A percentile compares a stretch with the other conserved stretches of the same genome.
Conservation (phyloP, 1,140 invertebrate genomes). For the Rhizoglyphus robini region DNA sequence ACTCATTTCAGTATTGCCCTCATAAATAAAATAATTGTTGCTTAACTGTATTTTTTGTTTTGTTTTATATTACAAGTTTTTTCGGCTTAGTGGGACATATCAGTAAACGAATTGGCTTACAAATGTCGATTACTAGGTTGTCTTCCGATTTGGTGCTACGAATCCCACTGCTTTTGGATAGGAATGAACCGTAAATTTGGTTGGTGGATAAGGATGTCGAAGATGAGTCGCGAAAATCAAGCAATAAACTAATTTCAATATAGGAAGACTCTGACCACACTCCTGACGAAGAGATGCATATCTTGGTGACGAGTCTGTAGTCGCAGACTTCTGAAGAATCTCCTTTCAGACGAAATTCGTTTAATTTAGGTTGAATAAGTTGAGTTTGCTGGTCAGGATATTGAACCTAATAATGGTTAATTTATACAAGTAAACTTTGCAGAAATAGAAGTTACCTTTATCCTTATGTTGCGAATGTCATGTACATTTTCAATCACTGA, state of each 20-base stretch:
- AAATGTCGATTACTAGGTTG: constrained; percentile 60
- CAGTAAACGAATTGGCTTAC: constrained; percentile 74
- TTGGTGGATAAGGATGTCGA: constrained; percentile 32
- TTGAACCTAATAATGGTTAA: constrained; percentile 38
- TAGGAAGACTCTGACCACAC: constrained; percentile 60
- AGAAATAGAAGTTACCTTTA: constrained; percentile 42
- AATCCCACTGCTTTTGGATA: constrained; percentile 22
- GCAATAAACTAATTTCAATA: constrained; percentile 66
- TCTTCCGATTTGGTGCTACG: constrained; percentile 34
- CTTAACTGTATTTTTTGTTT: too few species aligned
- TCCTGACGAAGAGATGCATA: constrained; percentile 65
- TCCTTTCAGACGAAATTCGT: constrained; percentile 35
- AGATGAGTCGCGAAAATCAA: constrained; percentile 55
- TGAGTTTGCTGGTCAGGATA: constrained; percentile 83
- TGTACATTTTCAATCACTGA: constrained; percentile 67
- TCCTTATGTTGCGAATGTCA: constrained; percentile 52
- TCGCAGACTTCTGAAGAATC: too few species aligned
- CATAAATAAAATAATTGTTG: too few species aligned
- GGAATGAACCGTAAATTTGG: constrained; percentile 35
- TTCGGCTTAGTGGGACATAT: constrained; percentile 75
- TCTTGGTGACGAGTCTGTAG: constrained; percentile 63
- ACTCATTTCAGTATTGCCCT: too few species aligned
- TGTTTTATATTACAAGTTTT: constrained; percentile 34
- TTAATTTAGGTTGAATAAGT: constrained; percentile 55
- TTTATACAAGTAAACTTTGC: background rate